These are phyloP conservation scores for Megaceryle alcyon DNA, from an alignment of 2,797 vertebrate species.

Conservation along the genomic window DNA sequence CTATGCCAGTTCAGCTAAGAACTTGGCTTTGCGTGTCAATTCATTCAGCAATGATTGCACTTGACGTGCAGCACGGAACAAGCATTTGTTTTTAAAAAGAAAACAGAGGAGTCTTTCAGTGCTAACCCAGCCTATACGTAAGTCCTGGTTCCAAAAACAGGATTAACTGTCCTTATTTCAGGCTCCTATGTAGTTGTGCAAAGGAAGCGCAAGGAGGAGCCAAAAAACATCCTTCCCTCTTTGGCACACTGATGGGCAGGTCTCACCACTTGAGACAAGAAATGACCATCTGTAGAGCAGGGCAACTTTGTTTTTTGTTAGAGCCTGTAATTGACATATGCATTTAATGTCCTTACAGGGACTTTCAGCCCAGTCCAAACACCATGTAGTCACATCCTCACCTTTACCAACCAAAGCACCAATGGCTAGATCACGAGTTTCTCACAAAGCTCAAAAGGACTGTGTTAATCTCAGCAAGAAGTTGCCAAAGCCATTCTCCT, in stretches of 20 bases:
- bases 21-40: conserved; percentile 40
- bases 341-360: not conserved
- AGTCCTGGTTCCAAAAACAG: not conserved
- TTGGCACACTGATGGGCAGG: not conserved
- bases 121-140: conserved; percentile 1
- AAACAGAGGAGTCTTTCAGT: conserved; percentile 62
- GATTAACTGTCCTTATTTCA: conserved; percentile 43
- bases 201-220: not conserved
- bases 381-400: rapidly evolving
- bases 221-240: not conserved
- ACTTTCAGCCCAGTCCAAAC: not conserved
- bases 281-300: not conserved
- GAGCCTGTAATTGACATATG: not conserved
- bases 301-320: not conserved
- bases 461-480: not conserved
- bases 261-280: not conserved
- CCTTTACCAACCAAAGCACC: not conserved
- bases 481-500: not conserved
- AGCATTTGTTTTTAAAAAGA: conserved; percentile 52
- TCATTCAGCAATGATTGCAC: conserved; percentile 60
- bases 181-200: not conserved
- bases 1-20: conserved; percentile 19
- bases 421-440: not conserved
- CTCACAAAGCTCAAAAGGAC: not conserved
- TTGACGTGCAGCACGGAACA: conserved; percentile 43